Evolutionary conservation across 2,888 invertebrate species (phyloP).

Genomic region (Mesorhabditis belari): DNA sequence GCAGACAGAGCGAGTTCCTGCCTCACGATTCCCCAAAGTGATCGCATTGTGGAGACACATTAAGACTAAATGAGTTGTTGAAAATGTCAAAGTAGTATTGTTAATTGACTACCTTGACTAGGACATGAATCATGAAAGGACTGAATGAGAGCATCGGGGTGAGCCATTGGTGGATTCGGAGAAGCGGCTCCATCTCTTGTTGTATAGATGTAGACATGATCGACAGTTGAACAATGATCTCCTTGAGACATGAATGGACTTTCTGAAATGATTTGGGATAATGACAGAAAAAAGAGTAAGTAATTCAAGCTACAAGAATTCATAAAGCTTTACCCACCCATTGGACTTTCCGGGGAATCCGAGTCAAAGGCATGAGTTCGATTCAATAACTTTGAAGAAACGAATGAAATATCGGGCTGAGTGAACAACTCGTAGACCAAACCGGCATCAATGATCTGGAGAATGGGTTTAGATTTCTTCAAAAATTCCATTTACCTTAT

Average conservation of each 20-base stretch:
- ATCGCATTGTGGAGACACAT: slow-evolving; percentile 63
- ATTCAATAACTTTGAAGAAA: slow-evolving; percentile 48
- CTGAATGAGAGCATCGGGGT: slow-evolving; percentile 38
- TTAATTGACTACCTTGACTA: slow-evolving; percentile 24
- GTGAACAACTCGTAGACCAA: slow-evolving; percentile 55
- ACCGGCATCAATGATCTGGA: slow-evolving; percentile 59
- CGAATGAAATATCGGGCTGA: slow-evolving; percentile 39
- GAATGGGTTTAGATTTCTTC: too few species aligned
- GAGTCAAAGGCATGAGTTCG: slow-evolving; percentile 18
- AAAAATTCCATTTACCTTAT: slow-evolving; percentile 59
- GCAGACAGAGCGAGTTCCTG: slow-evolving; percentile 62
- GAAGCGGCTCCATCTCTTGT: slow-evolving; percentile 5
- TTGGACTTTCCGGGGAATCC: neutral
- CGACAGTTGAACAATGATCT: slow-evolving; percentile 41
- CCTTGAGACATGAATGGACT: slow-evolving; percentile 28
- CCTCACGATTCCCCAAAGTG: slow-evolving; percentile 63
- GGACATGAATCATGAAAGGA: slow-evolving; percentile 47
- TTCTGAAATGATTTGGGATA: neutral
- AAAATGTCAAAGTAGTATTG: neutral
- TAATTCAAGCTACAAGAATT: neutral
- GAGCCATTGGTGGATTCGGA: slow-evolving; percentile 26
- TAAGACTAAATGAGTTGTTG: slow-evolving; percentile 55
- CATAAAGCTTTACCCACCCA: neutral
- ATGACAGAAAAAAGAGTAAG: neutral
- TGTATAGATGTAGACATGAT: slow-evolving; percentile 35